Evolutionary conservation across 2,888 invertebrate genomes (phyloP).

Genomic region (Harpalus rufipes): DNA sequence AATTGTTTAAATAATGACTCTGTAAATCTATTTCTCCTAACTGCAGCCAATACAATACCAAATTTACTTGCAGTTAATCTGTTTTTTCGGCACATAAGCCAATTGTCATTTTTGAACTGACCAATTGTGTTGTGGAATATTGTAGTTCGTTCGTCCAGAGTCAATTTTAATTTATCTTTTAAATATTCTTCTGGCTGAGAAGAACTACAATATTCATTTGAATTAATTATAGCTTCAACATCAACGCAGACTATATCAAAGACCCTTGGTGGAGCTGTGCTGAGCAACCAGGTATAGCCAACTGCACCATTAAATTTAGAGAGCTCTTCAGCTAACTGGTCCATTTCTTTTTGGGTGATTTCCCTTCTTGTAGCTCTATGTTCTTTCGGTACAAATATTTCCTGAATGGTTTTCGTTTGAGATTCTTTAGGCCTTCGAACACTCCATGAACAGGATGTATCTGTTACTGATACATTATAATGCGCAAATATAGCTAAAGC

Average conservation of each 20-base stretch:
- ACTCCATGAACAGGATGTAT: constrained; percentile 24
- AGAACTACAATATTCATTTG: constrained; percentile 30
- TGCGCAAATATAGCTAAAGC: constrained; percentile 28
- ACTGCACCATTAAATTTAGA: constrained; percentile 21
- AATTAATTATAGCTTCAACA: constrained; percentile 8
- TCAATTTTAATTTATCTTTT: constrained; percentile 4
- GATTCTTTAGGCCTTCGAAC: constrained; percentile 16
- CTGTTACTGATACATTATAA: constrained; percentile 17
- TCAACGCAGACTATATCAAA: constrained; percentile 19
- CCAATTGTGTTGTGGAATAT: constrained; percentile 26
- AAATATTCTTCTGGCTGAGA: constrained; percentile 7
- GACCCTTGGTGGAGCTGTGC: not conserved
- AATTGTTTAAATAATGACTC: constrained; percentile 18
- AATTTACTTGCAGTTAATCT: constrained; percentile 36
- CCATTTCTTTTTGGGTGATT: constrained; percentile 19
- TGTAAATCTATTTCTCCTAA: constrained; percentile 33
- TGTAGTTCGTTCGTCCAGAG: not conserved
- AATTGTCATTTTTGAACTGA: constrained; percentile 39
- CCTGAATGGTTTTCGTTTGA: constrained; percentile 1
- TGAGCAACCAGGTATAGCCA: constrained; percentile 8
- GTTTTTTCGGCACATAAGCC: constrained; percentile 39
- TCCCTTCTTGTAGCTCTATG: constrained; percentile 12
- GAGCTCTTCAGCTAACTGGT: constrained; percentile 18
- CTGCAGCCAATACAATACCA: constrained; percentile 1
- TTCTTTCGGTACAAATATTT: not conserved